These are phyloP conservation scores for Drosophila azteca DNA, from an alignment of 1,140 invertebrate genomes.

Conservation along the genomic window DNA sequence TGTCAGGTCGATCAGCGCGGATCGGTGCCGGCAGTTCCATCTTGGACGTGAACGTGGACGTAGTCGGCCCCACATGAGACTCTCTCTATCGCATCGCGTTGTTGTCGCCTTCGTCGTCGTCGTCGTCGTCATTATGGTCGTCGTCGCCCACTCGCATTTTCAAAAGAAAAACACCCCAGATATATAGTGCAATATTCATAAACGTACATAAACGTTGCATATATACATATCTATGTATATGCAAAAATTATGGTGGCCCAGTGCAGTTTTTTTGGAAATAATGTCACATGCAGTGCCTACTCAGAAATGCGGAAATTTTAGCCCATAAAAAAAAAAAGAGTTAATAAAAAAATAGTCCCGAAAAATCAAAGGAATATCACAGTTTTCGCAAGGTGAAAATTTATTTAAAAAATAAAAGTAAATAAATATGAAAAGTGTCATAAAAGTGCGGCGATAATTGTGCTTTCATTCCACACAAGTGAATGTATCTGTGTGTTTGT, in stretches of 20 bases:
- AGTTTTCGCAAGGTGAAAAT: conserved; percentile 7
- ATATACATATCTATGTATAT: conserved; percentile 33
- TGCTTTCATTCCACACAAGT: not conserved
- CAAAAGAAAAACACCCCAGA: conserved; percentile 29
- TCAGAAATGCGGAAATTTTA: conserved; percentile 52
- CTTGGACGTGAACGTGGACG: conserved; percentile 59
- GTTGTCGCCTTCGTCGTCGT: conserved; percentile 34
- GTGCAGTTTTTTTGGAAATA: conserved; percentile 75
- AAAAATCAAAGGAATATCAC: conserved; percentile 15
- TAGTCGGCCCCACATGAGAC: conserved; percentile 61
- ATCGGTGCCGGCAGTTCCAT: conserved; percentile 56
- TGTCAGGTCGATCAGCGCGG: conserved; percentile 63
- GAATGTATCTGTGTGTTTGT: conserved; percentile 13
- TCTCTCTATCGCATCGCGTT: conserved; percentile 2
- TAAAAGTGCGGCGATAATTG: not conserved
- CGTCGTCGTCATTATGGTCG: conserved; percentile 32
- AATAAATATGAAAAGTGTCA: not conserved
- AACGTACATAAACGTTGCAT: not conserved
- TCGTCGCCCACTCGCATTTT: conserved; percentile 55
- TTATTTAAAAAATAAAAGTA: not conserved
- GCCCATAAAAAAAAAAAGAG: conserved; percentile 32
- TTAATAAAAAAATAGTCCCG: conserved; percentile 5
- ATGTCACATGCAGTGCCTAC: conserved; percentile 68
- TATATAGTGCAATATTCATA: conserved; percentile 38
- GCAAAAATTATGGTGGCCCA: conserved; percentile 43